Percentiles rank a stretch among this genome's conserved stretches.
Conservation (phyloP, 2,113 vertebrate genomes). For the Toxostoma redivivum region DNA sequence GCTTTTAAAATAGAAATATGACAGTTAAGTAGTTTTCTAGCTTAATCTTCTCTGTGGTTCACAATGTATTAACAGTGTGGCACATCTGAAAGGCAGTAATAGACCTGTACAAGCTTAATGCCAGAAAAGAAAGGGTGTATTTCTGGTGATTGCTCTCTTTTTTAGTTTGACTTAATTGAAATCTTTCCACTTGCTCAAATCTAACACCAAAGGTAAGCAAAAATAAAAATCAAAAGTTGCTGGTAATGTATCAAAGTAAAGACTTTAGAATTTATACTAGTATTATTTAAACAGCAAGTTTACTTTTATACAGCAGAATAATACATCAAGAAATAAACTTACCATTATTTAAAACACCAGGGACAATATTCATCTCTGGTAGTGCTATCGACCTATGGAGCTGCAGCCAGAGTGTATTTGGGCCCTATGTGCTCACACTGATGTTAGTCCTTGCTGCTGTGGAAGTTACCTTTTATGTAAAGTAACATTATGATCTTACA, state of each 20-base stretch:
- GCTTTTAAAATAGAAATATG: neutral
- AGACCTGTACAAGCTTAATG: neutral
- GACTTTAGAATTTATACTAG: neutral
- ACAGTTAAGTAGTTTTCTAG: neutral
- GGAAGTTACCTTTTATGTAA: constrained; percentile 68
- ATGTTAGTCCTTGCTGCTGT: constrained; percentile 2
- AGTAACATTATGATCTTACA: constrained; percentile 73
- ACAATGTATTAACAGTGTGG: neutral
- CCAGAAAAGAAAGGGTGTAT: neutral
- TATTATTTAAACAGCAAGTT: constrained; percentile 2
- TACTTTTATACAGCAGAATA: neutral
- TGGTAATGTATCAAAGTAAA: neutral
- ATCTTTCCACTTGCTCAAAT: neutral
- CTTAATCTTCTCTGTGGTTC: neutral
- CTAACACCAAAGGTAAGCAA: neutral
- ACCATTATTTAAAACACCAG: constrained; percentile 18
- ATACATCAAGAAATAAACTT: constrained; percentile 14
- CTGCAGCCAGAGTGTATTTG: neutral
- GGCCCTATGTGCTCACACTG: neutral
- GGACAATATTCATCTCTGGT: neutral
- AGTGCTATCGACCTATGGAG: neutral
- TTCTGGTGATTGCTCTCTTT: neutral
- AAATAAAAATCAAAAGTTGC: neutral
- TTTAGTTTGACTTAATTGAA: neutral
- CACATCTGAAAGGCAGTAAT: neutral